These are phyloP conservation scores for Spondyliosoma cantharus DNA, from an alignment of 2,797 vertebrate species.

Conservation along the genomic window DNA sequence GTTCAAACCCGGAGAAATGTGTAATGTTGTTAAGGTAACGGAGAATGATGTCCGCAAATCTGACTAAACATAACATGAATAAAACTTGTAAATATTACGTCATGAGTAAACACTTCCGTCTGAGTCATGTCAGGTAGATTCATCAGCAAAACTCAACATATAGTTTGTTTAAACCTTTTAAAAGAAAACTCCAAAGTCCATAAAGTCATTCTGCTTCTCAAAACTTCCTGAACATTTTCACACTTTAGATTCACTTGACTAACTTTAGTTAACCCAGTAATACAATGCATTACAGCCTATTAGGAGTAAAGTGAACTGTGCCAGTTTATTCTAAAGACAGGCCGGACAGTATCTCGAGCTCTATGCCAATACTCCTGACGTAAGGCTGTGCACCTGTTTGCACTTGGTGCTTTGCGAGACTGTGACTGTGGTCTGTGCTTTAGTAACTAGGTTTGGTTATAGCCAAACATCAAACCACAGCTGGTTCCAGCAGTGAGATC, in stretches of 20 bases:
- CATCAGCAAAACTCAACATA: too few species aligned
- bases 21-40: too few species aligned
- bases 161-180: not conserved
- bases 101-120: too few species aligned
- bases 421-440: constrained; percentile 34
- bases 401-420: not conserved
- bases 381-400: constrained; percentile 11
- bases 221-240: not conserved
- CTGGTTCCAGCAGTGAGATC: constrained; percentile 52
- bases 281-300: not conserved
- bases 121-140: too few species aligned
- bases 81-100: too few species aligned
- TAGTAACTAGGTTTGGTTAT: constrained; percentile 48
- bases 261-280: not conserved
- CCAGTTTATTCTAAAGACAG: not conserved
- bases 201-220: not conserved
- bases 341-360: not conserved
- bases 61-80: too few species aligned
- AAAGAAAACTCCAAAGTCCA: not conserved
- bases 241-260: not conserved
- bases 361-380: not conserved
- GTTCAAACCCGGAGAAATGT: too few species aligned
- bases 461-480: constrained; percentile 47
- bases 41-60: too few species aligned
- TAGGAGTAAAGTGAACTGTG: not conserved